Evolutionary conservation across 2,113 vertebrate species (phyloP), one percentile per base, ranked within the genome.

Genomic region (Gobiocypris rarus): DNA sequence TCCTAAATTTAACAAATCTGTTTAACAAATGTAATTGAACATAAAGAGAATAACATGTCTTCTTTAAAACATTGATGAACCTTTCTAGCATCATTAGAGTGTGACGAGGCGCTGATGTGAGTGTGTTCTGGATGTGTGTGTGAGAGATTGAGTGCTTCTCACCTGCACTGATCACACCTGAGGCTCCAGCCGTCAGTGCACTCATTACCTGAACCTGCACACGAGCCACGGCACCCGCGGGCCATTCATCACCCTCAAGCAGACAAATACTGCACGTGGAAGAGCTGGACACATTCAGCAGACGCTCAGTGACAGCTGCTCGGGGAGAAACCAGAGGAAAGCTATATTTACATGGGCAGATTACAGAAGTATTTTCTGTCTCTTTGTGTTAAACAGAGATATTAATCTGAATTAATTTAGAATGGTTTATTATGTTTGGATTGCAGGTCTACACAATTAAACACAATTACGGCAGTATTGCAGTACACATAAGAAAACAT

Each of bases 191-290:
- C 52, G 52, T 96, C 95, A 92, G 87, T 78, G 86, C 90, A 93
- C 94, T 96, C 94, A 94, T 96, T 95, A 94, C 93, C 93, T 95
- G 94, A 94, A 94, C 94, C 95, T 96, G 92, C 93, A 92, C 92
- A 93, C 94, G 93, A 34, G 76, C 76, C 69, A 43, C 17, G n/a
- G 75, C 45, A 41, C 93, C 94, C 93, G 90, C 86, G 90, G 90
- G 88, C 86, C 87, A 92, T 91, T 82, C 89, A 94, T 93, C 94
- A 96, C 93, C 92, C 93, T 92, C 93, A 78, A 70, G 19, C 59
- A 41, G 52, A 93, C 93, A 94, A 95, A 93, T 89, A 92, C 86
- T 93, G 92, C 89, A 59, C 52, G 86, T 90, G 91, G 90, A 88
- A 90, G 92, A 4, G 48, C 48, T 90, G 89, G 93, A 88, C 61